Conservation (phyloP, 2,888 invertebrate genomes). For the Drosophila kambysellisi region DNA sequence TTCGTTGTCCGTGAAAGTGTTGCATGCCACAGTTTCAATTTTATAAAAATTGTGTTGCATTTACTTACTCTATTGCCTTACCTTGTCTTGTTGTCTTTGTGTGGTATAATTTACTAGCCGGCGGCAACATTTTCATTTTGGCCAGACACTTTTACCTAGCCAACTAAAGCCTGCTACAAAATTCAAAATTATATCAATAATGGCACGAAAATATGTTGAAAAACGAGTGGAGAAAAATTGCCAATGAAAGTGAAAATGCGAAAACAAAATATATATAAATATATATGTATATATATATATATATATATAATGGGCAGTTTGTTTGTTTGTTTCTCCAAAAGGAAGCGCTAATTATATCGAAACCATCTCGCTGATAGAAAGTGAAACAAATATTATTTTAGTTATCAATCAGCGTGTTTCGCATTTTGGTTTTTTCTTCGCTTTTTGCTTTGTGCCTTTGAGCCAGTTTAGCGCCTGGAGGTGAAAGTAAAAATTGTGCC, state of each 20-base stretch:
- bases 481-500: constrained; percentile 71
- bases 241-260: constrained; percentile 58
- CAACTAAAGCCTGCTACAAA: constrained; percentile 38
- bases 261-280: constrained; percentile 22
- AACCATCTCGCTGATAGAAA: constrained; percentile 55
- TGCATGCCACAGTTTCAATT: constrained; percentile 70
- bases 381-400: constrained; percentile 58
- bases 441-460: constrained; percentile 14
- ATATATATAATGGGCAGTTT: constrained; percentile 35
- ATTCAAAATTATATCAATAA: constrained; percentile 64
- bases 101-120: constrained; percentile 53
- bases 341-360: constrained; percentile 74
- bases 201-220: constrained; percentile 30
- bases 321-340: constrained; percentile 51
- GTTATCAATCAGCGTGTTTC: constrained; percentile 52
- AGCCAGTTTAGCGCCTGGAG: constrained; percentile 30
- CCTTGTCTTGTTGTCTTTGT: constrained; percentile 33
- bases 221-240: constrained; percentile 40
- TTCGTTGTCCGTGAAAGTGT: constrained; percentile 75
- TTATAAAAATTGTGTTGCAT: constrained; percentile 60
- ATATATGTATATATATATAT: constrained; percentile 30
- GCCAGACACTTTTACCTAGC: constrained; percentile 63
- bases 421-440: constrained; percentile 8
- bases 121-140: constrained; percentile 41
- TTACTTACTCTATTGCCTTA: constrained; percentile 30